phyloP scores from a whole-genome alignment of 2,888 invertebrate species.

The Drosophila anomalipes region DNA sequence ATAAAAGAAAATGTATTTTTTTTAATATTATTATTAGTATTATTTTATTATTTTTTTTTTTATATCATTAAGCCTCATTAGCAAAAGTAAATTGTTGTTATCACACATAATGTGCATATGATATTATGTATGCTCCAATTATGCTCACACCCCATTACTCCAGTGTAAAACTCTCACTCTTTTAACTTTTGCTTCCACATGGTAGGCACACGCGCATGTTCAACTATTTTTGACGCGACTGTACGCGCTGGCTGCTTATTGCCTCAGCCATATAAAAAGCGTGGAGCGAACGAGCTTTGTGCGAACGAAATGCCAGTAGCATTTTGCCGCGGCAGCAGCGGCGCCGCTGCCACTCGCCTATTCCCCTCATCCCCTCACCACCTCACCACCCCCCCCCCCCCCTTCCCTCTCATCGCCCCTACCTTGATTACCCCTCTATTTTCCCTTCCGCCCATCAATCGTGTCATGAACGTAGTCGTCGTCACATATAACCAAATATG shows the following conservation, averaged over 20 bases:
- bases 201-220: conserved; percentile 68
- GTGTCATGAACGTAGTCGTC: conserved; percentile 43
- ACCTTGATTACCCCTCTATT: conserved; percentile 29
- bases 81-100: not conserved
- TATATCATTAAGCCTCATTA: not conserved
- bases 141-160: conserved; percentile 1
- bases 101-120: not conserved
- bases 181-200: conserved; percentile 12
- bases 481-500: conserved; percentile 65
- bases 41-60: fast-evolving
- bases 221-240: conserved; percentile 79
- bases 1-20: not conserved
- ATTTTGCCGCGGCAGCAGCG: conserved; percentile 69
- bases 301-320: conserved; percentile 81
- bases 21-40: not conserved
- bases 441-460: conserved; percentile 25
- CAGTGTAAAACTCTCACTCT: conserved; percentile 20
- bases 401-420: not conserved
- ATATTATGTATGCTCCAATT: not conserved
- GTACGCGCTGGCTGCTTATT: conserved; percentile 66
- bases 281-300: conserved; percentile 75
- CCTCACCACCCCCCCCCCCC: not conserved
- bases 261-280: conserved; percentile 78
- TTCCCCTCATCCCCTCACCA: not conserved
- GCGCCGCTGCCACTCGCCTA: conserved; percentile 56